Conservation (phyloP, 1,140 invertebrate species). For the Calliopsis andreniformis region DNA sequence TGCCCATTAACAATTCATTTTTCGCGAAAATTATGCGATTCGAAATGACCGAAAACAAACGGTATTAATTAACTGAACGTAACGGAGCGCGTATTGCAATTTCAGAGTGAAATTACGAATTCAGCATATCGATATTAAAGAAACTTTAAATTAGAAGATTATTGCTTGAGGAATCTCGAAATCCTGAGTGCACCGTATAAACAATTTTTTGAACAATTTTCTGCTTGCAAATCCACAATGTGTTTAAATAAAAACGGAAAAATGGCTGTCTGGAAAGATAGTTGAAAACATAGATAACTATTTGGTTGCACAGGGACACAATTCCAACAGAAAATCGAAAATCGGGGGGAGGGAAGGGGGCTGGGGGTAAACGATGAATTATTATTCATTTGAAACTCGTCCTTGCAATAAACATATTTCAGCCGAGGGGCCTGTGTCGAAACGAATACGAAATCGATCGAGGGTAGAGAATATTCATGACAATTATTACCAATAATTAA, state of each 20-base stretch:
- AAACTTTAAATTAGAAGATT: conserved; percentile 7
- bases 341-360: too few relatives aligned
- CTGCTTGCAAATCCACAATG: too few relatives aligned
- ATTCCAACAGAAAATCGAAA: too few relatives aligned
- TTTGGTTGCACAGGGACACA: too few relatives aligned
- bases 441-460: conserved; percentile 42
- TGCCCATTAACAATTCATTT: conserved; percentile 46
- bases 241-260: background rate
- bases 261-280: too few relatives aligned
- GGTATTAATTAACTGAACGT: conserved; percentile 49
- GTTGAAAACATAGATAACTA: too few relatives aligned
- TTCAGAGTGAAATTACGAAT: conserved; percentile 49
- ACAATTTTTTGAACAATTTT: background rate
- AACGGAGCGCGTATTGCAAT: conserved; percentile 22
- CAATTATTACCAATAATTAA: conserved; percentile 62
- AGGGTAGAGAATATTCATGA: conserved; percentile 52
- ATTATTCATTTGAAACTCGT: conserved; percentile 37
- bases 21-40: conserved; percentile 46
- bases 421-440: conserved; percentile 18
- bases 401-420: conserved; percentile 56
- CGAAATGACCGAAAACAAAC: conserved; percentile 14
- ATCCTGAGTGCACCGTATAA: too few relatives aligned
- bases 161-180: background rate
- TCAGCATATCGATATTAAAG: background rate
- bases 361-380: background rate